Base-by-base conservation (phyloP, 2,888 invertebrate genomes). In the Podotricha telesiphe region DNA sequence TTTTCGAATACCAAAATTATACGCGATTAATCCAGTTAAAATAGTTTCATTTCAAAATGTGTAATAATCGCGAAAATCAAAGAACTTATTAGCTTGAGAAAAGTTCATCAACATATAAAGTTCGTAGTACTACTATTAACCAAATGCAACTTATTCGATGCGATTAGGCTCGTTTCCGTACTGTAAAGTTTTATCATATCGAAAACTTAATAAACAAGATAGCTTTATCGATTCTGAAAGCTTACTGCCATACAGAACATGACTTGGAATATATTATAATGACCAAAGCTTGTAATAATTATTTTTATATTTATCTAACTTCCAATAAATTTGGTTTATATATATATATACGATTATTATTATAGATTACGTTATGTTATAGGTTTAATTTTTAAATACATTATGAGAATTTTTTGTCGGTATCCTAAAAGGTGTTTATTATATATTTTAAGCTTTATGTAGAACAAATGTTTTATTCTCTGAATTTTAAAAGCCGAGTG, bases 121-220 rank as follows among this genome's bases (percentile, higher is more conserved):
- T 28, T 28, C 6, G 28, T 4, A 28, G 13, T 37, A 55, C 37
- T 55, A 4, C 7, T 22, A 40, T 22, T 5, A 22, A 17, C 20
- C 34, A 55, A 64, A 17, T 20, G 17, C 2, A 17, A 19, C 42
- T 59, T 28, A 40, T 51, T 11, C 19, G 48, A 40, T 40, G 59
- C 37, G 42, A 37, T 61, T 61, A 61, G 20, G 19, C 22, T n/a
- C 42, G 42, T 51, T 53, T 51, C 20, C 34, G 37, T n/a, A 51
- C 34, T 28, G 50, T 34, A 67, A 59, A 67, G 15, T 61, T 61
- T 61, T 67, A 53, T 61, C 42, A 40, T 62, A 47, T 42, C 11
- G 34, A 61, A 61, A 53, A 42, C 34, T 47, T 22, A 20, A 42
- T 65, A 47, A 55, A 63, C 51, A 20, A 11, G 68, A 70, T 62